phyloP scores from a whole-genome alignment of 2,888 invertebrate species.

The Clusia tigrina region DNA sequence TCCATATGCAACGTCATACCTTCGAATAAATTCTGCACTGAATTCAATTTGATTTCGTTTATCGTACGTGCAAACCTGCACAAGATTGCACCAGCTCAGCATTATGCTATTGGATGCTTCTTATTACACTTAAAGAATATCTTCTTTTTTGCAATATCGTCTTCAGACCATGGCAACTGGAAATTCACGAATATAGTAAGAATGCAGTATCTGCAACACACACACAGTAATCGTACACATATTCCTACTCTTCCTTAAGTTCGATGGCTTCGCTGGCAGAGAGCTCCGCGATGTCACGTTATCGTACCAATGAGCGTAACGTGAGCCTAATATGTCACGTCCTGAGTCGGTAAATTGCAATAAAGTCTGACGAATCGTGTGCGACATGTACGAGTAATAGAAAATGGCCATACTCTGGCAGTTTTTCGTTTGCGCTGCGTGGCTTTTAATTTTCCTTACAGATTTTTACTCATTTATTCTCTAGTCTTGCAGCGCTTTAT shows the following conservation, averaged over 20 bases:
- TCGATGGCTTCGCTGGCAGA: too few species aligned
- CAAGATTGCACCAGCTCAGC: too few species aligned
- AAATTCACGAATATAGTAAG: too few species aligned
- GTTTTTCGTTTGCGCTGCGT: neutral
- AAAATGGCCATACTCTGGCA: conserved; percentile 25
- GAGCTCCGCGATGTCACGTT: conserved; percentile 35
- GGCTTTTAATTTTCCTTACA: neutral
- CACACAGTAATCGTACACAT: neutral
- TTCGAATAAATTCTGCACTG: conserved; percentile 14
- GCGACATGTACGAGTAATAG: conserved; percentile 38
- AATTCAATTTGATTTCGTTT: conserved; percentile 41
- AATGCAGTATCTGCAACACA: too few species aligned
- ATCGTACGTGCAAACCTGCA: conserved; percentile 34
- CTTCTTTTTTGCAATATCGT: too few species aligned
- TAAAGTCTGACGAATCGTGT: conserved; percentile 51
- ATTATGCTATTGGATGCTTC: too few species aligned
- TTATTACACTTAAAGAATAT: too few species aligned
- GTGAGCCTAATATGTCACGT: conserved; percentile 57
- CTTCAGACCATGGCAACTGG: too few species aligned
- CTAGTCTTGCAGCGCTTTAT: neutral
- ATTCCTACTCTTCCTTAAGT: neutral
- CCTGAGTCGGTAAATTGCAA: conserved; percentile 56
- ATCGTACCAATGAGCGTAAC: conserved; percentile 37
- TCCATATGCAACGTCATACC: neutral
- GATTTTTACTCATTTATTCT: neutral